Evolutionary conservation across 2,113 vertebrate species (phyloP).

Genomic region (Pluvianellus socialis): DNA sequence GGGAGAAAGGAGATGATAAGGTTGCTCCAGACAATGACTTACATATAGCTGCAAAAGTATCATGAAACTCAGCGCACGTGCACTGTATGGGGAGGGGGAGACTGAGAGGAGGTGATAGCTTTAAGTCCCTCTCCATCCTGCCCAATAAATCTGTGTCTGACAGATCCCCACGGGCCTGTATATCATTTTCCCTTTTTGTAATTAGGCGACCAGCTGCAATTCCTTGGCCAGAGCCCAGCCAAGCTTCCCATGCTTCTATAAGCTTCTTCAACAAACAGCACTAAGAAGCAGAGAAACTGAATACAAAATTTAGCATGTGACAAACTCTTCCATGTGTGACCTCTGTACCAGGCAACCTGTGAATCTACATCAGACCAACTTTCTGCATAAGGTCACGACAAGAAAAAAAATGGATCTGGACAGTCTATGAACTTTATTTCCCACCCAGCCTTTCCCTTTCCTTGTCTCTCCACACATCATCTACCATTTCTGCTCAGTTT

Average conservation of each 20-base stretch:
- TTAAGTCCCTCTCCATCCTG: conserved; percentile 42
- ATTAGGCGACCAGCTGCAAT: conserved; percentile 57
- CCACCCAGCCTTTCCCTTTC: neutral
- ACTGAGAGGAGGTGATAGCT: neutral
- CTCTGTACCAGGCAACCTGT: neutral
- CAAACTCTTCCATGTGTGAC: conserved; percentile 38
- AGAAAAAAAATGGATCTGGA: neutral
- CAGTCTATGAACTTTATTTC: neutral
- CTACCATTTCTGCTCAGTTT: neutral
- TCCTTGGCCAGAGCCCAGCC: conserved; percentile 22
- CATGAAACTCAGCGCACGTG: neutral
- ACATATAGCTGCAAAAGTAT: neutral
- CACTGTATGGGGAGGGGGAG: neutral
- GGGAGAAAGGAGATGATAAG: neutral
- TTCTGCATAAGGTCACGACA: neutral
- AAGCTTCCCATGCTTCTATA: conserved; percentile 17
- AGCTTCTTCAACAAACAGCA: neutral
- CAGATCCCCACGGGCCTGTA: conserved; percentile 30
- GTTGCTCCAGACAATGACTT: neutral
- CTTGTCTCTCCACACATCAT: neutral
- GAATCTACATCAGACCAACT: neutral
- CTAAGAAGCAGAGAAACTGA: conserved; percentile 7
- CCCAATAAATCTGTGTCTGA: conserved; percentile 47
- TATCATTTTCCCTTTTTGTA: conserved; percentile 36
- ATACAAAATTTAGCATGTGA: conserved; percentile 24